These are phyloP conservation scores for Bicyclus anynana DNA, from an alignment of 1,140 invertebrate genomes.

Conservation along the genomic window DNA sequence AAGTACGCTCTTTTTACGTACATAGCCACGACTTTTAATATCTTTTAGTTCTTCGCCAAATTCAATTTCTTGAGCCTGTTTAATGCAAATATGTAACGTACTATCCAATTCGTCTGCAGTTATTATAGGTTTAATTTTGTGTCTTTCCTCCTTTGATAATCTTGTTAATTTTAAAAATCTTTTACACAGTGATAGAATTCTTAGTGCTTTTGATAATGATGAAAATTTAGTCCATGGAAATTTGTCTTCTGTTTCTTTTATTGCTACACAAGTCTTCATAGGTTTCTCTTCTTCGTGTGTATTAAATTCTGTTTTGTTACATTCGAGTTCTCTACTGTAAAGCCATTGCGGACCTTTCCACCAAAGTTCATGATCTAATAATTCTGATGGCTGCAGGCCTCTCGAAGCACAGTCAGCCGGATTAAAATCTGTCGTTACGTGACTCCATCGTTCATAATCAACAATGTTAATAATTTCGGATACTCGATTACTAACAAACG, in stretches of 20 bases:
- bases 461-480: conserved; percentile 17
- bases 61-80: conserved; percentile 11
- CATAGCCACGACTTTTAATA: too few relatives aligned
- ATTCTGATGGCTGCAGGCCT: not conserved
- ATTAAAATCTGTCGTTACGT: conserved; percentile 25
- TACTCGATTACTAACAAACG: conserved; percentile 24
- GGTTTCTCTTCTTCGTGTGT: conserved; percentile 15
- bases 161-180: too few relatives aligned
- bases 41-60: conserved; percentile 19
- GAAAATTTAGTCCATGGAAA: too few relatives aligned
- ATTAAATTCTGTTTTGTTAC: conserved; percentile 3
- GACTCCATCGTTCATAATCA: conserved; percentile 12
- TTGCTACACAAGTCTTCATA: too few relatives aligned
- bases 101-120: too few relatives aligned
- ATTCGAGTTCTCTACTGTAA: not conserved
- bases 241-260: too few relatives aligned
- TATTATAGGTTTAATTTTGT: too few relatives aligned
- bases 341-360: not conserved
- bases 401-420: conserved; percentile 15
- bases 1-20: conserved; percentile 9
- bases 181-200: too few relatives aligned
- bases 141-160: too few relatives aligned
- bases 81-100: too few relatives aligned
- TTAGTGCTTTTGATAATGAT: too few relatives aligned
- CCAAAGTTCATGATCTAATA: not conserved